Base-by-base conservation (phyloP, 1,140 invertebrate species). In the Rhagoletis pomonella region DNA sequence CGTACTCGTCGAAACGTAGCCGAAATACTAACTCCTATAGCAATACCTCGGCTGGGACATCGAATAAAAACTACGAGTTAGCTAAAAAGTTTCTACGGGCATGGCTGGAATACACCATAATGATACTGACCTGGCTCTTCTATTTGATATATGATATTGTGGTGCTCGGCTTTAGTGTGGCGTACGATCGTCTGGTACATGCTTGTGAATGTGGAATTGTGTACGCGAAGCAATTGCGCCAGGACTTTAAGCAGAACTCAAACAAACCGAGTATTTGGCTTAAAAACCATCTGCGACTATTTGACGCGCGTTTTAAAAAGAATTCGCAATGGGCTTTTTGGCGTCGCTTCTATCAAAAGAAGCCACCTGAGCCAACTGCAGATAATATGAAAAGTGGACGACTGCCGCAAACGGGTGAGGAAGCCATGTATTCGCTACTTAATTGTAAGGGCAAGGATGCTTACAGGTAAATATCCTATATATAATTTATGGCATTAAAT, bases 381-480 rank as follows among this genome's bases (percentile, higher is more conserved):
- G 91, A 93, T 60, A 88, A 89, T 9, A 90, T 90, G 39, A 92
- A 92, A 87, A 92, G 89, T 47, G 90, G 91, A 90, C 95, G 95
- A 39, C 94, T 99, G 90, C 97, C 97, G 0, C 95, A 96, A 39
- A 98, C 97, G 84, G 97, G 97, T 55, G 98, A 98, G 90, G 98
- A 98, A 94, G 98, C 98, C 87, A 98, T 99, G 97, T 98, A 97
- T 93, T 94, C 97, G 91, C 94, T 99, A 87, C 93, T 98, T 4
- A 97, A 97, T 77, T 98, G 97, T 92, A 98, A 98, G 95, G 98
- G 97, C 89, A 98, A 98, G 94, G 98, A 99, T 94, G 97, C 98
- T 19, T 99, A 99, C 92, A 97, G 96, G 96, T 96, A 90, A 90
- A 86, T 84, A 5, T 14, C n/a, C 19, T 0, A 84, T n/a, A 47